phyloP scores from a whole-genome alignment of 1,140 invertebrate species.

The Drosophila jambulina region DNA sequence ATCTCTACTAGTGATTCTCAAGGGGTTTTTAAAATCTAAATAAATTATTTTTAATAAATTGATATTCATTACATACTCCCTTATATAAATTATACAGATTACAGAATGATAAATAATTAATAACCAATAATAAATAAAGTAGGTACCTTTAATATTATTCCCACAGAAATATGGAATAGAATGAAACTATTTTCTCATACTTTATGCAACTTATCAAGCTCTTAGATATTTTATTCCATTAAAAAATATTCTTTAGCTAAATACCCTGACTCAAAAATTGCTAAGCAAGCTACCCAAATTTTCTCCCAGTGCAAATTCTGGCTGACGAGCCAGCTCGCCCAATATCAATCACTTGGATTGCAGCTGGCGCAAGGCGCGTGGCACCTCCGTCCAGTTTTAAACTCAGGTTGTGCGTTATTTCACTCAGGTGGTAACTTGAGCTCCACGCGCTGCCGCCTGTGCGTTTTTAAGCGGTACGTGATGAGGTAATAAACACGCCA shows the following conservation, averaged over 20 bases:
- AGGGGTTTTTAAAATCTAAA: not conserved
- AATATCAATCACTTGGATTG: conserved; percentile 75
- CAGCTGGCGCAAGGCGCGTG: conserved; percentile 49
- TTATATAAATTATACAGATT: too few species aligned
- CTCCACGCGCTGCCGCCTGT: conserved; percentile 55
- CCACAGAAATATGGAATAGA: too few species aligned
- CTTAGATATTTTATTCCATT: not conserved
- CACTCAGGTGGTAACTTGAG: conserved; percentile 66
- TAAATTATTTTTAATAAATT: not conserved
- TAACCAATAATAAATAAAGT: too few species aligned
- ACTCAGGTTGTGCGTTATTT: conserved; percentile 15
- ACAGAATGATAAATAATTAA: too few species aligned
- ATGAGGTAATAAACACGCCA: conserved; percentile 76
- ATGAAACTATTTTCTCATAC: not conserved
- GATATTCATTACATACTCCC: too few species aligned
- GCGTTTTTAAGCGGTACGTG: conserved; percentile 68
- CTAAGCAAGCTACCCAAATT: not conserved
- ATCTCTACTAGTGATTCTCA: too few species aligned
- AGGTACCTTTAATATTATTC: too few species aligned
- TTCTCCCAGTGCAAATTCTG: conserved; percentile 18
- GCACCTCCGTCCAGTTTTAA: conserved; percentile 26
- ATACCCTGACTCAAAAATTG: not conserved
- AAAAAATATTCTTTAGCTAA: not conserved
- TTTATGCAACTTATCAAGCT: not conserved
- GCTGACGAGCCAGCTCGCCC: conserved; percentile 55